Base-by-base conservation (phyloP, 2,797 vertebrate genomes). In the Sarcoramphus papa region DNA sequence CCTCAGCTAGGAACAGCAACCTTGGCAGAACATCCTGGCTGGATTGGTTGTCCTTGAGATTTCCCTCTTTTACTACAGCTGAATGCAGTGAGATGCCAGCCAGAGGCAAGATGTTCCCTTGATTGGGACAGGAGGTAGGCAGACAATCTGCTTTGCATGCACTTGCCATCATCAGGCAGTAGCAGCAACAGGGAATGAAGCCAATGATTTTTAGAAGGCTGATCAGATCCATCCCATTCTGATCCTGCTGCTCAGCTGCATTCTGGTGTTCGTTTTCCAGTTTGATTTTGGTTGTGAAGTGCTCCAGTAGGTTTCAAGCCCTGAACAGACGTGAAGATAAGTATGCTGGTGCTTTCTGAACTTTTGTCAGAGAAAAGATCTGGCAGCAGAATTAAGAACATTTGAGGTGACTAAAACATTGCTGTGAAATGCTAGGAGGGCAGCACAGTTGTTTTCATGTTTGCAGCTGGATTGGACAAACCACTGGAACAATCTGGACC, bases 11-110 rank as follows among this genome's bases (percentile, higher is more conserved):
- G 76, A 96, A 87, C 73, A 86, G 77, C 92, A 95, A 62, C 91
- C 93, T 97, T 97, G 97, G 97, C 95, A 95, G 93, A 96, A 97
- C 17, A 64, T 95, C 67, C 86, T 90, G 68, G 89, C 88, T 95
- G 85, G 73, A 78, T 85, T 85, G 75, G 72, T 96, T 97, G 92
- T 93, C 93, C 93, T 97, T 94, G 95, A 95, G 95, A 92, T 92
- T 93, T 70, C 78, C 80, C 50, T 75, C 78, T 95, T 93, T 92
- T 54, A 70, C 73, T 90, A 50, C 80, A 95, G 94, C 93, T 97
- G 97, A 96, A 90, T 80, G 76, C 70, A 90, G 54, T 57, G 88
- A 78, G 83, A 80, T 87, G 90, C 70, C 90, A 88, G 84, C 88
- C 82, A 91, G 82, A 95, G 84, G 65, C 82, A 85, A 88, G 81